Conservation (phyloP, 2,113 vertebrate species). For the Todiramphus chloris region DNA sequence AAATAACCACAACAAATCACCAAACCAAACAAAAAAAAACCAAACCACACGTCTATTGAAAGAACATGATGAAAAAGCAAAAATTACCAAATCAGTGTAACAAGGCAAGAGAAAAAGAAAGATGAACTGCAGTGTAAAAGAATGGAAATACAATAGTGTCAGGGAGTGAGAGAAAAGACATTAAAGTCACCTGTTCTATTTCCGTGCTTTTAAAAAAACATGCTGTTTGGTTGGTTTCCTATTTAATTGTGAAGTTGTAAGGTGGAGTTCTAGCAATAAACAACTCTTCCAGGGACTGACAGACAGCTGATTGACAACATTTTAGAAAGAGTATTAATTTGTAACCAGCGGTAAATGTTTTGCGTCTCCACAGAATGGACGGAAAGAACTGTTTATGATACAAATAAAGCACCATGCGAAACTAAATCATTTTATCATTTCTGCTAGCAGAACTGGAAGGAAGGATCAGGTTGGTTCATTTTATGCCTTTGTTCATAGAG, state of each 20-base stretch:
- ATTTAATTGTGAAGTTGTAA: slow-evolving; percentile 25
- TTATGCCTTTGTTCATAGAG: neutral
- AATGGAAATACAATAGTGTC: neutral
- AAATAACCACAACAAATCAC: too few species aligned
- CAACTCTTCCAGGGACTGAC: neutral
- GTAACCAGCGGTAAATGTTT: slow-evolving; percentile 9
- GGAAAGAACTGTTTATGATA: slow-evolving; percentile 16
- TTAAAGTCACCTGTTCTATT: neutral
- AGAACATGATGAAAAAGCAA: neutral
- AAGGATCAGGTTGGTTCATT: neutral
- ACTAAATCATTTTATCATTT: slow-evolving; percentile 27
- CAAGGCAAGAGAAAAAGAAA: neutral
- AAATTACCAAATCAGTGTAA: neutral
- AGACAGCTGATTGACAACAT: slow-evolving; percentile 40
- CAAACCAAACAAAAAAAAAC: too few species aligned
- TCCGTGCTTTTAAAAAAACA: neutral
- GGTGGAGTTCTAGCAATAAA: slow-evolving; percentile 1
- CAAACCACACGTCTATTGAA: neutral
- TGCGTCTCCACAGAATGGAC: neutral
- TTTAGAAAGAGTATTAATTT: slow-evolving; percentile 38
- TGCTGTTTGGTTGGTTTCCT: neutral
- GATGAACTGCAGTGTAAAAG: neutral
- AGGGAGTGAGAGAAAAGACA: neutral
- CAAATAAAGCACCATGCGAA: slow-evolving; percentile 3
- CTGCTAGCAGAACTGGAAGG: neutral